Conservation (phyloP, 2,888 invertebrate genomes). For the Drosophila peninsularis region DNA sequence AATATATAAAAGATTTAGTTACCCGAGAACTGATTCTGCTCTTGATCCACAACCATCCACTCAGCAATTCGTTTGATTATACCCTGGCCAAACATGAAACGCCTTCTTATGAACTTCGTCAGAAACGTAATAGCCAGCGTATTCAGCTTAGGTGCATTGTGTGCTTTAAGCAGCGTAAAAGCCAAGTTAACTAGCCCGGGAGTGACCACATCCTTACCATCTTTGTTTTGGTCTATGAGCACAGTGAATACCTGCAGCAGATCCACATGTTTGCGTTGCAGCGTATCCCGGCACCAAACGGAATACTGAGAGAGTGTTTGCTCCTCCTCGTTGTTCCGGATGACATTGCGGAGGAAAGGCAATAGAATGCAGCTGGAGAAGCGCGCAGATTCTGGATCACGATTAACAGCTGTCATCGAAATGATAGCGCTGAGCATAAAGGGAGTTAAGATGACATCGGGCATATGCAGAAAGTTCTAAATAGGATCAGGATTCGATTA, state of each 20-base stretch:
- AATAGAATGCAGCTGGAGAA: slow-evolving; percentile 79
- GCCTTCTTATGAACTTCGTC: slow-evolving; percentile 86
- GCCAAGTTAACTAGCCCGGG: slow-evolving; percentile 86
- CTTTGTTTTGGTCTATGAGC: slow-evolving; percentile 83
- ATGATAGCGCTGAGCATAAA: slow-evolving; percentile 88
- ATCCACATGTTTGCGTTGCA: slow-evolving; percentile 78
- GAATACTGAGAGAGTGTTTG: slow-evolving; percentile 83
- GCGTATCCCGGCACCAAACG: slow-evolving; percentile 86
- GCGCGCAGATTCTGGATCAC: slow-evolving; percentile 82
- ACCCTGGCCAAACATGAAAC: slow-evolving; percentile 86
- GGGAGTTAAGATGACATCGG: slow-evolving; percentile 87
- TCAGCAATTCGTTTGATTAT: slow-evolving; percentile 86
- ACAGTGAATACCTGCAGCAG: slow-evolving; percentile 81
- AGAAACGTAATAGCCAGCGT: slow-evolving; percentile 86
- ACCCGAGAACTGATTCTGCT: slow-evolving; percentile 87
- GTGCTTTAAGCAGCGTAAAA: slow-evolving; percentile 85
- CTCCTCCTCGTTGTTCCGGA: slow-evolving; percentile 85
- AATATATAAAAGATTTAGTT: not conserved
- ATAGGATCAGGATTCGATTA: slow-evolving; percentile 4
- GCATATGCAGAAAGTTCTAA: slow-evolving; percentile 86
- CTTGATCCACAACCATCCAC: slow-evolving; percentile 86
- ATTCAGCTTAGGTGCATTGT: slow-evolving; percentile 82
- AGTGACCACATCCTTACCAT: slow-evolving; percentile 84
- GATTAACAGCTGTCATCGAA: slow-evolving; percentile 83
- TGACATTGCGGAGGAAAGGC: slow-evolving; percentile 81